Base-by-base conservation (phyloP, 2,888 invertebrate species). In the Dryadula phaetusa region DNA sequence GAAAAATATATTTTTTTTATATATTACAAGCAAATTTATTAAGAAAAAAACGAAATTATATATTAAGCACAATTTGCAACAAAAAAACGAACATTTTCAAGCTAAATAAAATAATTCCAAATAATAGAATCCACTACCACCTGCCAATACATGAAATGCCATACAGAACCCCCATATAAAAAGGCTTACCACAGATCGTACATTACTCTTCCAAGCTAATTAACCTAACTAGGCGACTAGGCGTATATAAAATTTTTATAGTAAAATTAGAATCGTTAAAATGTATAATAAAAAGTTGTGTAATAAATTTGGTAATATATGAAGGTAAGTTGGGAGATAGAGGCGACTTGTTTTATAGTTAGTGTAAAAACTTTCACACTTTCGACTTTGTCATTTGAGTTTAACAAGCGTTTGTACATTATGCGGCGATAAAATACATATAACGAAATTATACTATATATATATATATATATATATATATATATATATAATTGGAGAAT, bases 201-300 rank as follows among this genome's bases (percentile, higher is more conserved):
- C 77, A 71, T 83, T 86, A 86, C 88, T 85, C 83, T 81, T 70
- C 76, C 75, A 78, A 82, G 79, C 88, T 89, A 90, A 90, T 90
- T 89, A 90, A 90, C 84, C 80, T 74, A 81, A 82, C 77, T 79
- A 81, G 76, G 76, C 75, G 76, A 82, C 77, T 79, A 80, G 75
- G 77, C 75, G 76, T 79, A 79, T 76, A 76, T 82, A 83, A 83
- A 85, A 84, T 79, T 78, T 78, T 77, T 76, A 80, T 80, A 82
- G 79, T 84, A 80, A 84, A 83, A 82, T 75, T 76, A 75, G 78
- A 81, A 80, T 86, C 87, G 84, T 90, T 89, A 90, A 88, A 86
- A 81, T 74, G 78, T 79, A 80, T 79, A 82, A 87, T 86, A 87
- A 82, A 84, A 78, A 70, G 71, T 72, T 68, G 69, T 76, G 84